Evolutionary conservation across 2,797 vertebrate genomes (phyloP).

Genomic region (Chelonia mydas): DNA sequence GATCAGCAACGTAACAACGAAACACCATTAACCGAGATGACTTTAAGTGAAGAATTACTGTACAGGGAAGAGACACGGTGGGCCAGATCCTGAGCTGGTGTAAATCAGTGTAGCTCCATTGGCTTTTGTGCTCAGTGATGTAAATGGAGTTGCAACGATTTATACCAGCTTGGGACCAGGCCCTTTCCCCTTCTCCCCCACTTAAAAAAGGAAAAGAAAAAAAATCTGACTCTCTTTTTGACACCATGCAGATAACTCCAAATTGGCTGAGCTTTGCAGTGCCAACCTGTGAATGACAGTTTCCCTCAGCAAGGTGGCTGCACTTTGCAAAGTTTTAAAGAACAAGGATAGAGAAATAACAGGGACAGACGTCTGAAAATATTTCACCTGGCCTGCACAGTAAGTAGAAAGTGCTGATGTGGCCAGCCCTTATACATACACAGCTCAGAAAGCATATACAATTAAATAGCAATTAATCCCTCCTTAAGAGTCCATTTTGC

Average conservation of each 20-base stretch:
- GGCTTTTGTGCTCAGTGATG: neutral
- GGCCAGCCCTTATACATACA: neutral
- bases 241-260: neutral
- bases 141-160: too few relatives aligned
- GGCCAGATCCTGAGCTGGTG: neutral
- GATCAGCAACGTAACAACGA: too few relatives aligned
- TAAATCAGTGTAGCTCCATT: neutral
- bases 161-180: neutral
- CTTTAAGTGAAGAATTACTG: too few relatives aligned
- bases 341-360: neutral
- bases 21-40: too few relatives aligned
- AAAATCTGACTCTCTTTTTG: neutral
- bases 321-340: neutral
- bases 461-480: neutral
- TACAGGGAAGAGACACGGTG: neutral
- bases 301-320: neutral
- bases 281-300: neutral
- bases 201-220: neutral
- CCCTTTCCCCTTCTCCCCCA: neutral
- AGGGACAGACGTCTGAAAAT: neutral
- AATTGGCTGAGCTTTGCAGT: neutral
- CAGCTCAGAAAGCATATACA: neutral
- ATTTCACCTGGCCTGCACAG: neutral
- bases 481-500: neutral
- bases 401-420: neutral